Percentiles rank a stretch among this genome's conserved stretches.
Evolutionary conservation across 1,140 invertebrate genomes (phyloP).

Genomic region (Platyura marginata): DNA sequence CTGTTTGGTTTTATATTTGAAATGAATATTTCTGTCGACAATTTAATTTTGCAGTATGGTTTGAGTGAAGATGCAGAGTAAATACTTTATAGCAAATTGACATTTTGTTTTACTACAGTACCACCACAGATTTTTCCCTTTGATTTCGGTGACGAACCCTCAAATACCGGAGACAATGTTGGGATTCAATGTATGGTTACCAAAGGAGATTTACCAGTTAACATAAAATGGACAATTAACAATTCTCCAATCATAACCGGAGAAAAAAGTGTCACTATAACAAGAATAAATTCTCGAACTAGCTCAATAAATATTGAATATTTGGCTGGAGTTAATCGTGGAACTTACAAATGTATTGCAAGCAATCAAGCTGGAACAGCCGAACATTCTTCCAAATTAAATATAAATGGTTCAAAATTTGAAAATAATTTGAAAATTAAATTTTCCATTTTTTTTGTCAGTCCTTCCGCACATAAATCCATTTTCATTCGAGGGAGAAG

Average conservation of each 20-base stretch:
- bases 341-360: slow-evolving; percentile 45
- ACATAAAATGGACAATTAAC: slow-evolving; percentile 42
- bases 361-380: slow-evolving; percentile 38
- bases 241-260: slow-evolving; percentile 25
- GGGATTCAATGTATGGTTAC: slow-evolving; percentile 42
- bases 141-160: slow-evolving; percentile 37
- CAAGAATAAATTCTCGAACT: slow-evolving; percentile 32
- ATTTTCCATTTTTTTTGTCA: neutral
- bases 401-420: slow-evolving; percentile 30
- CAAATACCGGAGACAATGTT: slow-evolving; percentile 36
- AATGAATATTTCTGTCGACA: no score
- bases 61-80: no score
- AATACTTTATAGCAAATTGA: no score
- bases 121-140: slow-evolving; percentile 43
- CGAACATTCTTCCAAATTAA: slow-evolving; percentile 31
- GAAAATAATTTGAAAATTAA: neutral
- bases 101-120: slow-evolving; percentile 23
- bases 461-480: slow-evolving; percentile 36
- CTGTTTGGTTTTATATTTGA: no score
- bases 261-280: slow-evolving; percentile 24
- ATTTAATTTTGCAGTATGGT: no score
- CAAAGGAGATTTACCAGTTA: slow-evolving; percentile 51
- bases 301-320: slow-evolving; percentile 31
- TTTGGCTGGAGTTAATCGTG: slow-evolving; percentile 37
- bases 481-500: slow-evolving; percentile 37